These are phyloP conservation scores for Clytia hemisphaerica DNA, from an alignment of 30 jellyfish, hydroid and myxozoan genomes.

Conservation along the genomic window DNA sequence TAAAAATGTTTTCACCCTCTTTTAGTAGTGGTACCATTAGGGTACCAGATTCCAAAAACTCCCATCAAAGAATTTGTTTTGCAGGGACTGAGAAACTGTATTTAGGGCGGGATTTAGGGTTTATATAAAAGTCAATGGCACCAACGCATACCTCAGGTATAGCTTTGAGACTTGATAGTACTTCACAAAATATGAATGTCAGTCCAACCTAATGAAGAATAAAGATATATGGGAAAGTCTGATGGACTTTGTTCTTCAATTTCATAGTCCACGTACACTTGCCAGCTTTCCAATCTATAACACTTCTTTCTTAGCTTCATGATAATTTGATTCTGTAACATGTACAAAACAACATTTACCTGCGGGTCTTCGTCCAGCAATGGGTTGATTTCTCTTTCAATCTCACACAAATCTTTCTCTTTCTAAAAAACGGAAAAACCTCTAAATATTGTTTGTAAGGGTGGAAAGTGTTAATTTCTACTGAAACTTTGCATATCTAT, in stretches of 20 bases:
- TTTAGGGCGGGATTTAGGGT: too few species aligned
- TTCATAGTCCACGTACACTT: too few species aligned
- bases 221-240: not conserved
- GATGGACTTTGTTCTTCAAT: not conserved
- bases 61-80: too few species aligned
- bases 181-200: constrained; percentile 63
- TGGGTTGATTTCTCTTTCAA: constrained; percentile 91
- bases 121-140: not conserved
- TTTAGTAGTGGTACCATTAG: too few species aligned
- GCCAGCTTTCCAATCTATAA: not conserved
- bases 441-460: too few species aligned
- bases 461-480: too few species aligned
- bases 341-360: constrained; percentile 12
- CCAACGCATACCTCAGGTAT: constrained; percentile 67
- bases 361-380: constrained; percentile 90
- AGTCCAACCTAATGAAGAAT: constrained; percentile 60
- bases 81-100: too few species aligned
- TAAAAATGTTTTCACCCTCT: too few species aligned
- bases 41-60: too few species aligned
- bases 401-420: constrained; percentile 51
- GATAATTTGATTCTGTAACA: not conserved
- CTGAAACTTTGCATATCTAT: too few species aligned
- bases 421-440: constrained; percentile 41
- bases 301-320: not conserved
- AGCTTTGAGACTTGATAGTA: constrained; percentile 69